These are phyloP conservation scores for Phenganax marumi DNA, from an alignment of 92 coral and sea anemone genomes.

Conservation along the genomic window DNA sequence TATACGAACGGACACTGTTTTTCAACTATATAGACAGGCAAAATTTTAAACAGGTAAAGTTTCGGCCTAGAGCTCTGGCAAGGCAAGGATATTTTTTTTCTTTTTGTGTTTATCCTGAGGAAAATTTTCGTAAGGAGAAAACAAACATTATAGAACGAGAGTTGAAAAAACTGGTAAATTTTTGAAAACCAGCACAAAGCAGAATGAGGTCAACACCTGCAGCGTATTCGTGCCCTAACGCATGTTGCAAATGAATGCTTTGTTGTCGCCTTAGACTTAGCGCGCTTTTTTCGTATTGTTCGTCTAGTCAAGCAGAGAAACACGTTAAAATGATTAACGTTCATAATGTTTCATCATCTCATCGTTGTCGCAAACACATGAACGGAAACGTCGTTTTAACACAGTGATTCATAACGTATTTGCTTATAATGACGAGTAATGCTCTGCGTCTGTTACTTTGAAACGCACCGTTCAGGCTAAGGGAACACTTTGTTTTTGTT, in stretches of 20 bases:
- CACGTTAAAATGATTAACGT: constrained; percentile 43
- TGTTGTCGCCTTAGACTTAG: constrained; percentile 16
- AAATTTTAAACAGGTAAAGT: too few species aligned
- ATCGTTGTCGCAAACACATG: background rate
- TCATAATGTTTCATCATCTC: constrained; percentile 8
- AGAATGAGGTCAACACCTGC: constrained; percentile 33
- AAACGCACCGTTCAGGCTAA: too few species aligned
- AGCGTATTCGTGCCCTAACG: constrained; percentile 37
- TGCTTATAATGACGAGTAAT: background rate
- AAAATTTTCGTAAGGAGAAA: too few species aligned
- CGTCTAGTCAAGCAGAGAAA: constrained; percentile 14
- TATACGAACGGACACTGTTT: background rate
- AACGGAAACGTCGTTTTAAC: constrained; percentile 8
- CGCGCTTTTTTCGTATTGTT: constrained; percentile 21
- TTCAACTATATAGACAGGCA: background rate
- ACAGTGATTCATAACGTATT: background rate
- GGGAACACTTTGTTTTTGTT: too few species aligned
- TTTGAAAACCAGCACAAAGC: constrained; percentile 19
- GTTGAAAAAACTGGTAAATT: constrained; percentile 30
- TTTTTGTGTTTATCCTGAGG: too few species aligned
- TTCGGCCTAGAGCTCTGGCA: too few species aligned
- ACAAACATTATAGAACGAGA: background rate
- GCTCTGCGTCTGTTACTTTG: background rate
- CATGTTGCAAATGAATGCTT: constrained; percentile 33
- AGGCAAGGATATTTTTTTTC: too few species aligned